Conservation (phyloP, 2,888 invertebrate genomes). For the Luperina nickerlii region DNA sequence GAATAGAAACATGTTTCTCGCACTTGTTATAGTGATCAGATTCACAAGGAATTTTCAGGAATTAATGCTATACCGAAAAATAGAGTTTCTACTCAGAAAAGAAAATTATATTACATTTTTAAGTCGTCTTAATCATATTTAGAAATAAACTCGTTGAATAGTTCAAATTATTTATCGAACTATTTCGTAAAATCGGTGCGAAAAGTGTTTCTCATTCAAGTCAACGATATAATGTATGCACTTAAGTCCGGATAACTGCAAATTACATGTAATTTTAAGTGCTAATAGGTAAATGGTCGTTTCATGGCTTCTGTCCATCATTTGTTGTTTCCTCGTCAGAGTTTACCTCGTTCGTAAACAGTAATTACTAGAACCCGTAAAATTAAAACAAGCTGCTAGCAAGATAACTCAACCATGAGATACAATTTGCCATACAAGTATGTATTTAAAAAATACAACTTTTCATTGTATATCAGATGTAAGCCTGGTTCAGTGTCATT, state of each 20-base stretch:
- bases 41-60: not conserved
- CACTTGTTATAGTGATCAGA: not conserved
- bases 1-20: not conserved
- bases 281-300: not conserved
- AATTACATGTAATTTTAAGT: slow-evolving; percentile 20
- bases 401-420: slow-evolving; percentile 6
- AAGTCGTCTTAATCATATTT: slow-evolving; percentile 1
- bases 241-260: not conserved
- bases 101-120: not conserved
- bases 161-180: slow-evolving; percentile 2
- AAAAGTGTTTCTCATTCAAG: slow-evolving; percentile 4
- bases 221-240: not conserved
- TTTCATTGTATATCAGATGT: not conserved
- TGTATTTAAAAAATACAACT: not conserved
- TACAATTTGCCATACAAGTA: not conserved
- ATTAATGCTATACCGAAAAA: not conserved
- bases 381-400: not conserved
- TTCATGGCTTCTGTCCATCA: not conserved
- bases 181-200: slow-evolving; percentile 30
- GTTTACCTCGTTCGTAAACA: slow-evolving; percentile 1
- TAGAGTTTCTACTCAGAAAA: not conserved
- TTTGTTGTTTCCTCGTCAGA: not conserved
- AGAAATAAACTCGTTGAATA: slow-evolving; percentile 18
- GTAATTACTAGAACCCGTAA: slow-evolving; percentile 6
- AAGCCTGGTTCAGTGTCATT: not conserved